A percentile compares a stretch with the other conserved stretches of the same genome.
Evolutionary conservation across 2,888 invertebrate genomes (phyloP).

Genomic region (Tiliacea aurago): DNA sequence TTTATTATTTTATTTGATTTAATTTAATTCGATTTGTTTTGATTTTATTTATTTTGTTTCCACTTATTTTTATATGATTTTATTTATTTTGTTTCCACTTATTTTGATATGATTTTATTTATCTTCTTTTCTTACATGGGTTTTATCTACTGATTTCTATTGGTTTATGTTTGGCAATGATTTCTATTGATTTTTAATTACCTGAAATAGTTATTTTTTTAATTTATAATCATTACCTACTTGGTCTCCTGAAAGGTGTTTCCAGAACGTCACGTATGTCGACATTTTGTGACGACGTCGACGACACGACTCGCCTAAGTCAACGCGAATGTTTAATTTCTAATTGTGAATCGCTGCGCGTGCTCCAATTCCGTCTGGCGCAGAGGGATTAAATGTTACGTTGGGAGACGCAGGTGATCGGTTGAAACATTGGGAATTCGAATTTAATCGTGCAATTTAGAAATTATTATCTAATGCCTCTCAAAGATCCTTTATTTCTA

Average conservation of each 20-base stretch:
- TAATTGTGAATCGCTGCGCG: constrained; percentile 71
- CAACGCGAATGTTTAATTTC: constrained; percentile 74
- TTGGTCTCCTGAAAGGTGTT: constrained; percentile 7
- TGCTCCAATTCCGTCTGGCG: constrained; percentile 66
- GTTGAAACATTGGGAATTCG: constrained; percentile 1
- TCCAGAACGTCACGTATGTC: not conserved
- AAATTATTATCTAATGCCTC: constrained; percentile 20
- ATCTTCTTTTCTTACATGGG: no score
- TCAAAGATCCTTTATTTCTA: constrained; percentile 2
- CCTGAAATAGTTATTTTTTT: no score
- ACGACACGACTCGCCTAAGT: constrained; percentile 50
- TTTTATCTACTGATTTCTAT: no score
- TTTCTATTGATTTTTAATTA: no score
- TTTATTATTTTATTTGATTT: no score
- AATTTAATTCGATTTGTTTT: no score
- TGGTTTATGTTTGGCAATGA: no score
- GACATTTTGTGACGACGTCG: not conserved
- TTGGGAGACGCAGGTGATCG: constrained; percentile 45
- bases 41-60: no score
- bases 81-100: no score
- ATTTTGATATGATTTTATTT: no score
- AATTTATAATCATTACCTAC: not conserved
- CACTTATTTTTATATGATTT: no score
- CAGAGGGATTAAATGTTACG: constrained; percentile 62
- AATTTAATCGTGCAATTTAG: constrained; percentile 20